Percentiles rank a stretch among this genome's conserved stretches.
phyloP scores from a whole-genome alignment of 2,113 vertebrate species.

The Lipotes vexillifer region DNA sequence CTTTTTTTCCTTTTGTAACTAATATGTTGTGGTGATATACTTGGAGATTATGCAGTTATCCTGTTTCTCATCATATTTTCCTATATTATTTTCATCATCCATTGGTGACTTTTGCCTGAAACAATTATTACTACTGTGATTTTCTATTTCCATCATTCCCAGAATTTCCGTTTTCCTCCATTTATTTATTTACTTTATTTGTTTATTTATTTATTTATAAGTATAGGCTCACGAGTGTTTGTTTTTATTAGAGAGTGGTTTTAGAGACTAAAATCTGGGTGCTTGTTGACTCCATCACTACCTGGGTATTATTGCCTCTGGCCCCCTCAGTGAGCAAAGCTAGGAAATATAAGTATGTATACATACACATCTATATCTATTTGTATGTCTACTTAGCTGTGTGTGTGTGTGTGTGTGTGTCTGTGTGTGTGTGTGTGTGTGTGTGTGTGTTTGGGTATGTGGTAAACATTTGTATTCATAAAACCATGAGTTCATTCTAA shows the following conservation, averaged over 20 bases:
- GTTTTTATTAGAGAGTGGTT: neutral
- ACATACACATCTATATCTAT: neutral
- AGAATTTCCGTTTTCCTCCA: neutral
- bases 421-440: neutral
- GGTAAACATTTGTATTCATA: neutral
- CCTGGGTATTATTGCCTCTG: neutral
- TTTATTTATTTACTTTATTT: neutral
- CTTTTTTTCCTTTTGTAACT: neutral
- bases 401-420: neutral
- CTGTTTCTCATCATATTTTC: neutral
- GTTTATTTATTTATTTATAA: neutral
- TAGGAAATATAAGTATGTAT: neutral
- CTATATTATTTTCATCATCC: neutral
- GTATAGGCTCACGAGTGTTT: neutral
- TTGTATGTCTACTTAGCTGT: neutral
- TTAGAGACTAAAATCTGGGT: neutral
- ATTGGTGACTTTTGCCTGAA: neutral
- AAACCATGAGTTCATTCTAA: neutral
- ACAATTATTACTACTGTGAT: neutral
- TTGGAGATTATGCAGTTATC: neutral
- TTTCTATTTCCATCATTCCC: neutral
- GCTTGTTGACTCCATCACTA: neutral
- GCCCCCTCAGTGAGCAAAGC: neutral
- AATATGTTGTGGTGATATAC: neutral
- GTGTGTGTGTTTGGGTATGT: neutral